Evolutionary conservation across 2,113 vertebrate genomes (phyloP), one percentile per base, ranked within the genome.

Genomic region (Mixornis gularis): DNA sequence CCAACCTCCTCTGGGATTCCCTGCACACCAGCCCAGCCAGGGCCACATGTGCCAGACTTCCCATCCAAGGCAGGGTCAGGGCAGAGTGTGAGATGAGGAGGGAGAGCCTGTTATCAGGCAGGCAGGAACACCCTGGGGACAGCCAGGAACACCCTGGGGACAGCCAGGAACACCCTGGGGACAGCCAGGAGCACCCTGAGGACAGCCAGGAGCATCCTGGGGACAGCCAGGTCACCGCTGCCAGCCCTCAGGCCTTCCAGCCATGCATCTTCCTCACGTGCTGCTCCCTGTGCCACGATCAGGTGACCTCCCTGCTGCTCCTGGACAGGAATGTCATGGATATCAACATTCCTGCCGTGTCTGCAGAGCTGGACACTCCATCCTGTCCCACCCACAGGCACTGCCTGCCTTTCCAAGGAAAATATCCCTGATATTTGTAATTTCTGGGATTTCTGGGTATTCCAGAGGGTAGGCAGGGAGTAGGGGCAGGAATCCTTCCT

Each of bases 251-350:
- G 53, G 82, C 25, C 30, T 60, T 36, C 40, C 40, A 86, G 78
- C 78, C 84, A 32, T 69, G 87, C 81, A 58, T 62, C 91, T 82
- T 72, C 30, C 81, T 79, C 40, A 56, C 15, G 41, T 85, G 63
- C 87, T 89, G 7, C 89, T 92, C 83, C 81, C 29, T 36, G 32
- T 41, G 70, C 66, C 34, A 7, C 85, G 79, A 25, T 73, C 93
- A 82, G 7, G 58, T 82, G 91, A 68, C 74, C 85, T 73, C 46
- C 14, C 13, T 81, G 7, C 78, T 92, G 84, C 87, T 89, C 65
- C 66, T 72, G 87, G 79, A 27, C 80, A 85, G 80, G 91, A 91
- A 95, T 70, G 79, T 79, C 74, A 77, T 21, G 41, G 86, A 90
- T 88, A 92, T 86, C 95, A 81, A 52, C 69, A 60, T 53, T 79